Base-by-base conservation (phyloP, 2,888 invertebrate genomes). In the Athalia rosae region DNA sequence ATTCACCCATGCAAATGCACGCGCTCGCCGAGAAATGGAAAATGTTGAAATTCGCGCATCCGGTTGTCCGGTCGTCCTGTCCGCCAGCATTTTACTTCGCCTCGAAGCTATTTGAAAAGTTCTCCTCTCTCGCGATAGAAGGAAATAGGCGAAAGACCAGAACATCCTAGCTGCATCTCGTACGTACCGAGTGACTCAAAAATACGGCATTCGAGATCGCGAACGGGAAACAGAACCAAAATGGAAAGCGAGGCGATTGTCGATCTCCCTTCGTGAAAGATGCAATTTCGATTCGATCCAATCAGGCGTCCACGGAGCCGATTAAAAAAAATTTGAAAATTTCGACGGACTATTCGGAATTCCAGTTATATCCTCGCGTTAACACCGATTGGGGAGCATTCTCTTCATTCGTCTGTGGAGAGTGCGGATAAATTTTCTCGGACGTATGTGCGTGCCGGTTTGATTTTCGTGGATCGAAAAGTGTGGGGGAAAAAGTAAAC, bases 51-150 rank as follows among this genome's bases (percentile, higher is more conserved):
- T 58, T 45, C 67, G 53, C 6, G 67, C 53, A 11, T 50, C 50
- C 66, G 11, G 50, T 11, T 58, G 56, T 71, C 71, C 71, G 50
- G 50, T n/a, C 41, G 50, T 50, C 28, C 67, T 28, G 45, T 58
- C 45, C 71, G 9, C 43, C 56, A 28, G 28, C 28, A 28, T 28
- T 71, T 45, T 58, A 58, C 43, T 13, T 71, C 71, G 45, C 58
- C 71, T 71, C 71, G 13, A 13, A 15, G 71, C 71, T 50, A 56
- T 45, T 58, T 6, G 7, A 45, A 43, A 45, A 71, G 28, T 45
- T 71, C 58, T 45, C 67, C 28, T 58, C 15, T 56, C 45, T 71
- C n/a, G 58, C 56, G 71, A 71, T 58, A 71, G 56, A 58, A 58
- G 58, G 45, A 58, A 58, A 45, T 58, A 58, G 71, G 56, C 13